Conservation (phyloP, 2,113 vertebrate genomes). For the Phrynocephalus versicolor region DNA sequence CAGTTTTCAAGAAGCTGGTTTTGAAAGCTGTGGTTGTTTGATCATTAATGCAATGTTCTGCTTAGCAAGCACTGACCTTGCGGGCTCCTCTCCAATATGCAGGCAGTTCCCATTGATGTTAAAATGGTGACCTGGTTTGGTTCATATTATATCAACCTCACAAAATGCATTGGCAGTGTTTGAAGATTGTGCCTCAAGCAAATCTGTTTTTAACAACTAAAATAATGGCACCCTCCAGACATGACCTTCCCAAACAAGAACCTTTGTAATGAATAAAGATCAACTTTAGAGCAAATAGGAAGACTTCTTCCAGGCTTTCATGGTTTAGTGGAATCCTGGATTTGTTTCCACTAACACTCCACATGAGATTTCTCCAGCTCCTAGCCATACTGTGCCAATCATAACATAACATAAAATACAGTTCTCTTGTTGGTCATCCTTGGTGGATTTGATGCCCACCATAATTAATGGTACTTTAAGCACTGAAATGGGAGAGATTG, state of each 20-base stretch:
- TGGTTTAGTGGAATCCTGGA: not conserved
- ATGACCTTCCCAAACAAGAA: not conserved
- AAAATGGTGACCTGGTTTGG: not conserved
- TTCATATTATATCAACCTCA: slow-evolving; percentile 1
- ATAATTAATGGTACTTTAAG: not conserved
- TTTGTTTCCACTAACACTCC: not conserved
- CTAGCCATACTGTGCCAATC: not conserved
- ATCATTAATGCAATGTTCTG: slow-evolving; percentile 9
- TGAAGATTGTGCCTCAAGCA: not conserved
- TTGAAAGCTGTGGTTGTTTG: not conserved
- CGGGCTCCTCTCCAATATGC: not conserved
- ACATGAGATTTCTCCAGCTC: not conserved
- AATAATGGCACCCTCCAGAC: not conserved
- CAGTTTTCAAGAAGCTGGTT: not conserved
- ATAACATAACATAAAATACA: not conserved
- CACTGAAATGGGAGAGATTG: not conserved
- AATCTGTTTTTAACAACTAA: not conserved
- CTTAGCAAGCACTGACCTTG: slow-evolving; percentile 10
- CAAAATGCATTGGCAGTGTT: not conserved
- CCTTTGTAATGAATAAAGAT: not conserved
- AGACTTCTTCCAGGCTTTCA: not conserved
- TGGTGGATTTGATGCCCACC: not conserved
- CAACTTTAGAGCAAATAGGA: not conserved
- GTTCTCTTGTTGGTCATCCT: not conserved
- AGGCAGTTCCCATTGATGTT: slow-evolving; percentile 12